These are phyloP conservation scores for Tragopan temminckii DNA, from an alignment of 2,797 vertebrate genomes.

Conservation along the genomic window DNA sequence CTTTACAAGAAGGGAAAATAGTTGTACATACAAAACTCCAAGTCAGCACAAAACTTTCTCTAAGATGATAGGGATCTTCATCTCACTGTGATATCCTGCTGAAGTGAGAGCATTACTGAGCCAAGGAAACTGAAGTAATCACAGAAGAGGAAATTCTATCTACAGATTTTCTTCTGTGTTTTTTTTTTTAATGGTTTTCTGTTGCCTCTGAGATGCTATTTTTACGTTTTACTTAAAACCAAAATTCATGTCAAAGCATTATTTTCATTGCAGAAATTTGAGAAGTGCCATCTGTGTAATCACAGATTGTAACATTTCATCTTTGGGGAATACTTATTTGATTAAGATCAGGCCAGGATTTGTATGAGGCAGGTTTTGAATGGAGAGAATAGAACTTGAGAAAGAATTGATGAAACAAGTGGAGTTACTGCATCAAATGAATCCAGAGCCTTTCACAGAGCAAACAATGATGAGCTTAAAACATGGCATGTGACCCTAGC, in stretches of 20 bases:
- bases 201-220: neutral
- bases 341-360: neutral
- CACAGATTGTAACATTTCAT: neutral
- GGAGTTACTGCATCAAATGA: neutral
- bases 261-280: neutral
- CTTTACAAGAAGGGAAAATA: neutral
- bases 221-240: neutral
- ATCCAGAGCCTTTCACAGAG: neutral
- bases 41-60: neutral
- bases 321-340: neutral
- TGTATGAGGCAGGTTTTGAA: accelerated
- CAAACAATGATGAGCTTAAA: neutral
- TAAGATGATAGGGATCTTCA: neutral
- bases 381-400: neutral
- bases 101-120: neutral
- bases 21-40: neutral
- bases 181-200: neutral
- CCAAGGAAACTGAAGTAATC: neutral
- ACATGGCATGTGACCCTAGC: accelerated
- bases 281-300: neutral
- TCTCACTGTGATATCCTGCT: neutral
- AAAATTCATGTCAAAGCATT: neutral
- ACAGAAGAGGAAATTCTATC: neutral
- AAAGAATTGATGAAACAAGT: neutral
- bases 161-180: neutral